Evolutionary conservation across 2,113 vertebrate genomes (phyloP).

Genomic region (Vimba vimba): DNA sequence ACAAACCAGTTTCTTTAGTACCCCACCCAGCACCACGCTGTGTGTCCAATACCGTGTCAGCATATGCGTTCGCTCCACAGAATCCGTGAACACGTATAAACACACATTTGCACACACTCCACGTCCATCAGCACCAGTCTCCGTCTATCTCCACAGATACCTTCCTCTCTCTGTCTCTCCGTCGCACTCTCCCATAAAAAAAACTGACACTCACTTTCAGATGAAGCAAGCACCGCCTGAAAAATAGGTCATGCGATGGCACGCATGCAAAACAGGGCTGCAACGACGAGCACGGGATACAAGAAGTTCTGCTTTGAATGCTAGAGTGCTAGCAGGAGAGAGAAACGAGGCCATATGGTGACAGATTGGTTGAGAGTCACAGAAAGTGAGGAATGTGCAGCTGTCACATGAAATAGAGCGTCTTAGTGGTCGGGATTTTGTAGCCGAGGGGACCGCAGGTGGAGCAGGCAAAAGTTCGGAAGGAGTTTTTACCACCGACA

Average conservation of each 20-base stretch:
- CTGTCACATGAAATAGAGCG: constrained; percentile 47
- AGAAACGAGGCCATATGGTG: constrained; percentile 44
- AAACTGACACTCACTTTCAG: constrained; percentile 48
- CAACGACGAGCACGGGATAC: constrained; percentile 27
- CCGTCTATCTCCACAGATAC: constrained; percentile 23
- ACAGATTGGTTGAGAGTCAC: constrained; percentile 36
- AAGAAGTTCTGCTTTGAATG: constrained; percentile 33
- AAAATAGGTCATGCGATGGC: constrained; percentile 57
- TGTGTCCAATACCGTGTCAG: constrained; percentile 23
- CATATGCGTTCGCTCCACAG: constrained; percentile 9
- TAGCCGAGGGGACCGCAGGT: constrained; percentile 7
- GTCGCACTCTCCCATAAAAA: constrained; percentile 37
- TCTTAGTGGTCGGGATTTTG: constrained; percentile 7
- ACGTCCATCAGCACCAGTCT: constrained; percentile 28
- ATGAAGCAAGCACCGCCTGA: constrained; percentile 42
- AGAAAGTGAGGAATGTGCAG: constrained; percentile 44
- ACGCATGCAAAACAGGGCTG: constrained; percentile 52
- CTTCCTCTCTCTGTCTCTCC: not conserved
- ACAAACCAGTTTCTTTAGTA: constrained; percentile 32
- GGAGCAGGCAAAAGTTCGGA: not conserved
- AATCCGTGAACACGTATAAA: constrained; percentile 19
- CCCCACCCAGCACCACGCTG: constrained; percentile 23
- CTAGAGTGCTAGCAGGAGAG: constrained; percentile 14
- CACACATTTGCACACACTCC: constrained; percentile 5
- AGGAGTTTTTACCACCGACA: not conserved